Evolutionary conservation across 2,797 vertebrate species (phyloP).

Genomic region (Alca torda): DNA sequence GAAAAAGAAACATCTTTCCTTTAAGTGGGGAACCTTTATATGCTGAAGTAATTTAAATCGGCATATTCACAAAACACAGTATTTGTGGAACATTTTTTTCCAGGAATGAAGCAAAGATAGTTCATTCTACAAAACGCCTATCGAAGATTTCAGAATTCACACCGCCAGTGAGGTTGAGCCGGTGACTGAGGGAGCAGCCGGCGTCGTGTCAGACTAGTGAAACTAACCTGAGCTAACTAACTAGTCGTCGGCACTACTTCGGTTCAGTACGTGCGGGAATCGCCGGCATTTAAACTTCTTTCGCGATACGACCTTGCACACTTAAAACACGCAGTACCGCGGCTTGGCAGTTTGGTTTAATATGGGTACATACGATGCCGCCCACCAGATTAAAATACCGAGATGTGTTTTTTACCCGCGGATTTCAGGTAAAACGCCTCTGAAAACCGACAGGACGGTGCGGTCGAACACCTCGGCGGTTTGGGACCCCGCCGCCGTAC

Average conservation of each 20-base stretch:
- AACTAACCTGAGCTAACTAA: background rate
- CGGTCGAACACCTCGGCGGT: background rate
- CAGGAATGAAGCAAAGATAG: background rate
- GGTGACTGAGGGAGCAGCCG: background rate
- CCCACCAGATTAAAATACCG: background rate
- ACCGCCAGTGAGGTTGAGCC: background rate
- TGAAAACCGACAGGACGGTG: background rate
- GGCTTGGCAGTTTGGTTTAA: background rate
- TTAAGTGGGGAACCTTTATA: background rate
- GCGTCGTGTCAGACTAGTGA: background rate
- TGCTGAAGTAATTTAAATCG: background rate
- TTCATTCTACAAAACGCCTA: background rate
- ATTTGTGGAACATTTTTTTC: background rate
- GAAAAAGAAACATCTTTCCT: background rate
- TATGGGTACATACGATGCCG: rapidly evolving
- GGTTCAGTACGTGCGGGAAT: background rate
- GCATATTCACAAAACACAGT: background rate
- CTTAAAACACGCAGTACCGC: rapidly evolving
- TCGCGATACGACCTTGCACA: too few relatives aligned
- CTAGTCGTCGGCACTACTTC: background rate
- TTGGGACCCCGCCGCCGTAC: background rate
- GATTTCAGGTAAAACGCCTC: background rate
- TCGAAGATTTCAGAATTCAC: background rate
- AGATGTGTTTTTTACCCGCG: rapidly evolving
- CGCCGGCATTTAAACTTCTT: background rate